These are phyloP conservation scores for Daktulosphaira vitifoliae DNA, from an alignment of 1,140 invertebrate species.

Conservation along the genomic window DNA sequence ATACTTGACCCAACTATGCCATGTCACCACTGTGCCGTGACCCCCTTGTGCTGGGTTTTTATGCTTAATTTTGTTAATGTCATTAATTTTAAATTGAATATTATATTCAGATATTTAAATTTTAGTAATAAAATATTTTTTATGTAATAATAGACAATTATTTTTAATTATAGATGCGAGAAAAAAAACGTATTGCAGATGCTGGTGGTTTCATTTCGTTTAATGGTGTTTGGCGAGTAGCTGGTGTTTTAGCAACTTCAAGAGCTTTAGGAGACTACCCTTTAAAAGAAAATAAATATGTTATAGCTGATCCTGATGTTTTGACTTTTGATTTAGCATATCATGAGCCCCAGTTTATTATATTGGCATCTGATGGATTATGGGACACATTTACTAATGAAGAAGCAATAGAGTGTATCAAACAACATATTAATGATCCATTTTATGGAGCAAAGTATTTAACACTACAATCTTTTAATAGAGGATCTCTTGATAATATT, in stretches of 20 bases:
- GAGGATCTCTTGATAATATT: slow-evolving; percentile 91
- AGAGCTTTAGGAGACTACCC: slow-evolving; percentile 90
- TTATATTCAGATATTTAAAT: too few species aligned
- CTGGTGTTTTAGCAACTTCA: slow-evolving; percentile 90
- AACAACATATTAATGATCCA: slow-evolving; percentile 69
- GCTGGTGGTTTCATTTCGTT: slow-evolving; percentile 89
- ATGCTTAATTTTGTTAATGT: too few species aligned
- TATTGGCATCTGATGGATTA: slow-evolving; percentile 88
- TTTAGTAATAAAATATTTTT: too few species aligned
- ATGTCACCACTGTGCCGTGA: too few species aligned
- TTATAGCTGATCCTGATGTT: slow-evolving; percentile 92
- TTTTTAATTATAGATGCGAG: slow-evolving; percentile 58
- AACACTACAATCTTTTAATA: slow-evolving; percentile 78
- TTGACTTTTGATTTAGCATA: slow-evolving; percentile 81
- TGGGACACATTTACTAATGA: slow-evolving; percentile 95
- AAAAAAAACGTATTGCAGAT: slow-evolving; percentile 78
- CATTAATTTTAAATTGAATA: too few species aligned
- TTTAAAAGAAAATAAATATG: slow-evolving; percentile 83
- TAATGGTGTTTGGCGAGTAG: slow-evolving; percentile 93
- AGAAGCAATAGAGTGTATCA: slow-evolving; percentile 81
- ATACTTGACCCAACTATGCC: too few species aligned
- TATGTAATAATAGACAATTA: too few species aligned
- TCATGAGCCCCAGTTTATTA: slow-evolving; percentile 77
- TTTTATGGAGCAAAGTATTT: slow-evolving; percentile 83
- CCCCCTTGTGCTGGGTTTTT: too few species aligned